Percentiles rank a stretch among this genome's conserved stretches.
These are phyloP conservation scores for Drosophila ohnishii DNA, from an alignment of 1,140 invertebrate genomes.

Conservation along the genomic window DNA sequence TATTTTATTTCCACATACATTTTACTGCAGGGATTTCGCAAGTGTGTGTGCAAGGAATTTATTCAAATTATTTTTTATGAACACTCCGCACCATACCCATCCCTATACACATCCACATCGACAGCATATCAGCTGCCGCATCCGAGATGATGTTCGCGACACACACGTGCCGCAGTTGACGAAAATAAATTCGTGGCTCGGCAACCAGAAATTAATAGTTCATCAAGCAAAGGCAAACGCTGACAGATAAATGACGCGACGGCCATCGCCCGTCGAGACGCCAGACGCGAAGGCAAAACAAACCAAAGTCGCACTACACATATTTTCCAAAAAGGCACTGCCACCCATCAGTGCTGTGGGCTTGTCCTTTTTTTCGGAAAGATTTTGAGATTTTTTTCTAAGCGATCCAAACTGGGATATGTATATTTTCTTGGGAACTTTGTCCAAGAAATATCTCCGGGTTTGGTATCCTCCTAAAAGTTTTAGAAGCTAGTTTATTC, in stretches of 20 bases:
- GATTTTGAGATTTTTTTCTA: not conserved
- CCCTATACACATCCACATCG: constrained; percentile 18
- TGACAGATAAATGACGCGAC: constrained; percentile 72
- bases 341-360: constrained; percentile 9
- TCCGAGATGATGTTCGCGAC: constrained; percentile 46
- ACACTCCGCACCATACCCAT: not conserved
- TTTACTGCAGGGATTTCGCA: constrained; percentile 21
- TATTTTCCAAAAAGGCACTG: constrained; percentile 51
- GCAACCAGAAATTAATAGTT: constrained; percentile 72
- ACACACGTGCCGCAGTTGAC: constrained; percentile 74
- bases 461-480: too few relatives aligned
- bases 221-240: constrained; percentile 56
- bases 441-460: not conserved
- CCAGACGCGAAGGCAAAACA: constrained; percentile 47
- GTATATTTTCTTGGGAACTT: not conserved
- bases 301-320: constrained; percentile 34
- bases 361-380: not conserved
- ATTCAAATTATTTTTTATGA: constrained; percentile 53
- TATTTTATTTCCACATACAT: constrained; percentile 31
- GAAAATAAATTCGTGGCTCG: constrained; percentile 63
- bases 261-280: constrained; percentile 51
- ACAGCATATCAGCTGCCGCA: constrained; percentile 31
- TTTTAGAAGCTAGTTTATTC: too few relatives aligned
- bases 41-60: constrained; percentile 26
- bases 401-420: not conserved